These are phyloP conservation scores for Pseudomyrmex dendroicus DNA, from an alignment of 1,140 invertebrate species.

Conservation along the genomic window DNA sequence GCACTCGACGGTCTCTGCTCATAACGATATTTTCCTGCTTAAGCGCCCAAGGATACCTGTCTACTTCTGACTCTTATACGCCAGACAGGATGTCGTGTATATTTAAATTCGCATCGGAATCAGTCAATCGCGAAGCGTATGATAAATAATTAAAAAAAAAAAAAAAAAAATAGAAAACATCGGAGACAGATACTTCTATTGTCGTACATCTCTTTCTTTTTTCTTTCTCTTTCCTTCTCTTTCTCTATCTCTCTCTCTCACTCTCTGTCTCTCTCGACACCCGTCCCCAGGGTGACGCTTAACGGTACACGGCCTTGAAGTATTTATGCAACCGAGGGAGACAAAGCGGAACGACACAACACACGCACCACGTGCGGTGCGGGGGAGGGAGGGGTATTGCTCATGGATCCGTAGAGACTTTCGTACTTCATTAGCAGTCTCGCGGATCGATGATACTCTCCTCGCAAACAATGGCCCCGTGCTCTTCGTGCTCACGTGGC, in stretches of 20 bases:
- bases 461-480: conserved; percentile 58
- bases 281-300: not conserved
- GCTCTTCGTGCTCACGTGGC: conserved; percentile 22
- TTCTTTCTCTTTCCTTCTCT: too few relatives aligned
- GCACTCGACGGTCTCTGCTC: too few relatives aligned
- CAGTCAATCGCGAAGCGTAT: not conserved
- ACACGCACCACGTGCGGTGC: conserved; percentile 40
- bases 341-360: conserved; percentile 32
- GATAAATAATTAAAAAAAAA: conserved; percentile 25
- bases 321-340: conserved; percentile 28
- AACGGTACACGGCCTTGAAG: conserved; percentile 16
- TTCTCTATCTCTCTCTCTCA: too few relatives aligned
- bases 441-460: conserved; percentile 65
- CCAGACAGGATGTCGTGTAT: not conserved
- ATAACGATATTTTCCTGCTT: not conserved
- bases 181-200: not conserved
- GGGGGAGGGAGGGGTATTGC: not conserved
- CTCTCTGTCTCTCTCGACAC: not conserved
- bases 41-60: not conserved
- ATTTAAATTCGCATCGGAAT: conserved; percentile 1
- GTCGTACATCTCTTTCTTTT: too few relatives aligned
- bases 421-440: conserved; percentile 62
- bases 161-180: conserved; percentile 19
- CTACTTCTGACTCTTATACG: not conserved
- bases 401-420: conserved; percentile 47